Evolutionary conservation across 1,140 invertebrate genomes (phyloP).

Genomic region (Anastrepha ludens): DNA sequence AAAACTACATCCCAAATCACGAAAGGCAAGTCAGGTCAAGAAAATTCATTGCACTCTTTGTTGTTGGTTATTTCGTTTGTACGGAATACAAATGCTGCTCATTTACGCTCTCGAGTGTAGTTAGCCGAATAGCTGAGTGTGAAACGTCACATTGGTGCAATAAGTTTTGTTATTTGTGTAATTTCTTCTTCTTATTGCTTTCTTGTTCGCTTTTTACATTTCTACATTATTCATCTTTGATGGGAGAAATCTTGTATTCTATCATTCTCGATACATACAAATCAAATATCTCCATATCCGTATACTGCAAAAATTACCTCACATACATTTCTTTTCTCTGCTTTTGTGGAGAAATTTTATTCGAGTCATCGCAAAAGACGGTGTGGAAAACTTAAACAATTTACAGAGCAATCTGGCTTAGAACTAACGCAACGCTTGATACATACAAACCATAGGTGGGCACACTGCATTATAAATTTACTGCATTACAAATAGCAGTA

Average conservation of each 20-base stretch:
- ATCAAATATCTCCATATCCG: neutral
- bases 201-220: neutral
- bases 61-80: neutral
- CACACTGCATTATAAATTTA: no score
- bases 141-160: no score
- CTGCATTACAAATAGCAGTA: no score
- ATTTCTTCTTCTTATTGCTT: no score
- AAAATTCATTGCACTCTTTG: slow-evolving; percentile 44
- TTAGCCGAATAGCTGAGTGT: no score
- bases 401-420: slow-evolving; percentile 44
- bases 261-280: neutral
- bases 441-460: no score
- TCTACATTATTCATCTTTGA: slow-evolving; percentile 1
- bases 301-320: neutral
- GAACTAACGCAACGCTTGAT: neutral
- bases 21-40: neutral
- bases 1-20: slow-evolving; percentile 35
- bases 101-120: no score
- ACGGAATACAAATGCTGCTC: no score
- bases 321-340: neutral
- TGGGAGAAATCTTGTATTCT: neutral
- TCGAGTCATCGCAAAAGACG: neutral
- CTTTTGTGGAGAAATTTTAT: slow-evolving; percentile 57
- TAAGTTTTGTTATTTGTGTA: neutral
- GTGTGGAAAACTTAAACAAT: slow-evolving; percentile 24